phyloP scores from a whole-genome alignment of 2,797 vertebrate genomes.

The Lacerta bilineata region DNA sequence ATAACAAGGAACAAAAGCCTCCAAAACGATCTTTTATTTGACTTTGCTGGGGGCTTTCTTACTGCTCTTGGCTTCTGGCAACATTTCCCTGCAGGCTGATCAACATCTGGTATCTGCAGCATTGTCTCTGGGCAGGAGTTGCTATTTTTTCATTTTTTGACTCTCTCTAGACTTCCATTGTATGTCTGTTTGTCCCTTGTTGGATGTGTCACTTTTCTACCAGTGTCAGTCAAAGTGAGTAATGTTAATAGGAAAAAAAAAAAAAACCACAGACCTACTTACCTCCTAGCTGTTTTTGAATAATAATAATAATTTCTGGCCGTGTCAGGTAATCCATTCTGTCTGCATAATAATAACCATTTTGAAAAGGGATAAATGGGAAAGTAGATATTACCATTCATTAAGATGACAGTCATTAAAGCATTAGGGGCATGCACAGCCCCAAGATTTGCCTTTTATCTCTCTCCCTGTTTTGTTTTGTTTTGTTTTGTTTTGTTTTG shows the following conservation, averaged over 20 bases:
- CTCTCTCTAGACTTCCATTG: slow-evolving; percentile 31
- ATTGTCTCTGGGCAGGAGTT: slow-evolving; percentile 44
- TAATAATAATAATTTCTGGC: slow-evolving; percentile 6
- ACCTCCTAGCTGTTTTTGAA: slow-evolving; percentile 11
- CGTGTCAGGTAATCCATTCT: not conserved
- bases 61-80: slow-evolving; percentile 41
- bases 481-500: too few relatives aligned
- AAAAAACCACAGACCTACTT: not conserved
- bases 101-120: slow-evolving; percentile 51
- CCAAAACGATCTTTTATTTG: slow-evolving; percentile 59
- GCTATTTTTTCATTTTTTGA: slow-evolving; percentile 32
- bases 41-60: slow-evolving; percentile 38
- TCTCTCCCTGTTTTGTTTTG: too few relatives aligned
- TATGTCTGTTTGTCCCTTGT: slow-evolving; percentile 22
- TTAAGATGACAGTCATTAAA: too few relatives aligned
- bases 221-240: slow-evolving; percentile 12
- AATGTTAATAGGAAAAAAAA: slow-evolving; percentile 11
- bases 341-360: slow-evolving; percentile 8
- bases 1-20: slow-evolving; percentile 54
- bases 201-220: slow-evolving; percentile 23
- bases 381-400: not conserved
- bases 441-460: too few relatives aligned
- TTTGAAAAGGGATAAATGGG: not conserved
- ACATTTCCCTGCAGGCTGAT: slow-evolving; percentile 7
- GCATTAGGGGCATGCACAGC: too few relatives aligned